These are phyloP conservation scores for Masticophis lateralis DNA, from an alignment of 2,797 vertebrate species.

Conservation along the genomic window DNA sequence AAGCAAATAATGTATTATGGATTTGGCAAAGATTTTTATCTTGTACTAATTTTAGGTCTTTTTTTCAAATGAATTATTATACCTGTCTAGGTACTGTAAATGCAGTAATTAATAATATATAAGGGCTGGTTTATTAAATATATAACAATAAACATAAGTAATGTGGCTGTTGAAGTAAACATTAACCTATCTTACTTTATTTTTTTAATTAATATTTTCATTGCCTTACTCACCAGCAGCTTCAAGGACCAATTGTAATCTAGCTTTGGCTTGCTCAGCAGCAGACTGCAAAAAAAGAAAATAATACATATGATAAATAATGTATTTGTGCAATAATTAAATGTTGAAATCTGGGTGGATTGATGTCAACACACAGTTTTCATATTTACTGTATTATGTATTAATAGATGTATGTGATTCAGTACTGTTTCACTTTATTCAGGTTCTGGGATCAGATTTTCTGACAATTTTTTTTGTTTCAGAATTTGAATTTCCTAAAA, in stretches of 20 bases:
- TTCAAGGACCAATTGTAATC: constrained; percentile 90
- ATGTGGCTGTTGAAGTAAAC: neutral
- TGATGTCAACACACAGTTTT: neutral
- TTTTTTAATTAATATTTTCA: neutral
- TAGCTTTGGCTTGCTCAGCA: constrained; percentile 91
- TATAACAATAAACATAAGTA: neutral
- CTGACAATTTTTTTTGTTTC: neutral
- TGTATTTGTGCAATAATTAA: constrained; percentile 24
- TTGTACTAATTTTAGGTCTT: neutral
- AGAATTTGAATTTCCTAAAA: neutral
- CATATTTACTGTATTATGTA: neutral
- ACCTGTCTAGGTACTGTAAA: neutral
- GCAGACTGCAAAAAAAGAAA: constrained; percentile 80
- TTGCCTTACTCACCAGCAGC: constrained; percentile 84
- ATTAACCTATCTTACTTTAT: neutral
- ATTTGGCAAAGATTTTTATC: neutral
- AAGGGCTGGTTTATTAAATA: neutral
- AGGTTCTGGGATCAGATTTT: neutral
- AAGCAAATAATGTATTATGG: neutral
- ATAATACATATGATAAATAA: constrained; percentile 40
- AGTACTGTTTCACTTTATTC: neutral
- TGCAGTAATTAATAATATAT: neutral
- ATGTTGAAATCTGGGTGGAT: neutral
- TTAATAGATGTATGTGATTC: neutral
- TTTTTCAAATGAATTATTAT: neutral